phyloP scores from a whole-genome alignment of 2,113 vertebrate genomes.

The Zapornia atra region DNA sequence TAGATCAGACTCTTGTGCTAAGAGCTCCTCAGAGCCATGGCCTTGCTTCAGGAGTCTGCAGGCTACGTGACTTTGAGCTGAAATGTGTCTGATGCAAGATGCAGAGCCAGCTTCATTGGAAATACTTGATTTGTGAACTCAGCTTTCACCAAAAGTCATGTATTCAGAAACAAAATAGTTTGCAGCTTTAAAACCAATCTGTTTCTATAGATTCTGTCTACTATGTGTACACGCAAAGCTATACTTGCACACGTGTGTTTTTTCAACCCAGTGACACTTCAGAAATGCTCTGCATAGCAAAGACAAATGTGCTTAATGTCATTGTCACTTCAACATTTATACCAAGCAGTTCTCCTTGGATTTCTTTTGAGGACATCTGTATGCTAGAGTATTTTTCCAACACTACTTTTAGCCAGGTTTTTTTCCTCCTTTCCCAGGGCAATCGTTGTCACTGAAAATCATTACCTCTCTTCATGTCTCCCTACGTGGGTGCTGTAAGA shows the following conservation, averaged over 20 bases:
- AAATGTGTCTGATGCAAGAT: background rate
- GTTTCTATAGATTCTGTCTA: background rate
- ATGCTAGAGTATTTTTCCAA: background rate
- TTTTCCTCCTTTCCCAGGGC: background rate
- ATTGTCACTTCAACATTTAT: background rate
- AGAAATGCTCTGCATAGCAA: background rate
- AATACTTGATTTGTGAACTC: background rate
- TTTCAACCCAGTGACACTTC: background rate
- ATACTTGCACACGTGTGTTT: background rate
- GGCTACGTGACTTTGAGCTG: background rate
- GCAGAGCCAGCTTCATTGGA: background rate
- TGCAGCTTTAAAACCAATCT: background rate
- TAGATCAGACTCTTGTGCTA: background rate
- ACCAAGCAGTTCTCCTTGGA: background rate
- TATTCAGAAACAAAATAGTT: background rate
- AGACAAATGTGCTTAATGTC: background rate
- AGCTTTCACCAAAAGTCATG: background rate
- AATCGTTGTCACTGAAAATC: background rate
- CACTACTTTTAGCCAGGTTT: background rate
- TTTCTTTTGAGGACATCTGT: background rate
- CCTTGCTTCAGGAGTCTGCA: background rate
- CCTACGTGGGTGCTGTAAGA: background rate
- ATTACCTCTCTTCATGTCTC: background rate
- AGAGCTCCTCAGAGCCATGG: background rate
- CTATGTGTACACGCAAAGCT: background rate